Percentiles rank a stretch among this genome's conserved stretches.
phyloP scores from a whole-genome alignment of 2,113 vertebrate species.

The Stomatorhinus ivindoensis region DNA sequence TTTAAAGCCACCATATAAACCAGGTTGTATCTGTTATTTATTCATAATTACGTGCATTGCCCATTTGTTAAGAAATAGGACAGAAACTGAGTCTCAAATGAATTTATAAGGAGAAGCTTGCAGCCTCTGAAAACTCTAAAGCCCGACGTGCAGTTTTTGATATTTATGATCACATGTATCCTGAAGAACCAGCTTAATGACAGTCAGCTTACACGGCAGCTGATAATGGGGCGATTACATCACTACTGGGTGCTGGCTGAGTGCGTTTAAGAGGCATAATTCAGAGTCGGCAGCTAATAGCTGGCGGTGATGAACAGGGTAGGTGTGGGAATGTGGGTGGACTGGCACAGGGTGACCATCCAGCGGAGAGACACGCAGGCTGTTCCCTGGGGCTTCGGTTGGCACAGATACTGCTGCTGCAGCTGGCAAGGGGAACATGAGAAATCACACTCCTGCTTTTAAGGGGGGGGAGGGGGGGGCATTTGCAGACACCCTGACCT shows the following conservation, averaged over 20 bases:
- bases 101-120: background rate
- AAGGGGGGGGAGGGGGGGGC: background rate
- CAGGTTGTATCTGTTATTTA: background rate
- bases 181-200: background rate
- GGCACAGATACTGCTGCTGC: background rate
- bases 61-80: background rate
- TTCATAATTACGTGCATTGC: background rate
- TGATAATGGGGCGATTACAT: background rate
- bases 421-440: background rate
- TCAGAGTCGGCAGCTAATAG: background rate
- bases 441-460: background rate
- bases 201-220: background rate
- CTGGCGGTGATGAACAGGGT: background rate
- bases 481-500: background rate
- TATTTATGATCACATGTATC: background rate
- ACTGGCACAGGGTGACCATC: background rate
- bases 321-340: background rate
- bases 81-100: background rate
- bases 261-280: background rate
- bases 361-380: background rate
- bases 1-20: background rate
- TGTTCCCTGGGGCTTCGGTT: background rate
- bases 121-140: background rate
- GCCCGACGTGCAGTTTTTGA: background rate
- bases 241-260: background rate